phyloP scores from a whole-genome alignment of 2,797 vertebrate genomes.

The Clarias pachynema region DNA sequence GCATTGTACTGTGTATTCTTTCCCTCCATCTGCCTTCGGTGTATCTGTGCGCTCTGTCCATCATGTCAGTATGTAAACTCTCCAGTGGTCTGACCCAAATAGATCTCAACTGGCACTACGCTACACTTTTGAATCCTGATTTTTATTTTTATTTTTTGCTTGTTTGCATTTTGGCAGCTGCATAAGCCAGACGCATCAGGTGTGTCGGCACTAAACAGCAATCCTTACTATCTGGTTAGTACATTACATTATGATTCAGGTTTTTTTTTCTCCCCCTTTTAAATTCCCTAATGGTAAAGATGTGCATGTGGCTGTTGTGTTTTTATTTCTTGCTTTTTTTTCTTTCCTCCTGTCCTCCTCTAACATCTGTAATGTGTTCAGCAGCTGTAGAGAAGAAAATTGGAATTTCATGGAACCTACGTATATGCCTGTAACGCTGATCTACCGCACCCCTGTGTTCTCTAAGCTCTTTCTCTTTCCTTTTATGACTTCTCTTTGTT shows the following conservation, averaged over 20 bases:
- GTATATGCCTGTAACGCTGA: conserved; percentile 66
- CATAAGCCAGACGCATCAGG: conserved; percentile 15
- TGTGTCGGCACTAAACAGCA: conserved; percentile 22
- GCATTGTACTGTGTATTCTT: not conserved
- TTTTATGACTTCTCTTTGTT: conserved; percentile 41
- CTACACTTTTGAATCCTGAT: not conserved
- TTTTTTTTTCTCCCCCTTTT: not conserved
- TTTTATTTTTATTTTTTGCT: not conserved
- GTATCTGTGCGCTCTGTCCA: not conserved
- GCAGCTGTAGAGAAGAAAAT: conserved; percentile 78
- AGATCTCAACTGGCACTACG: conserved; percentile 5
- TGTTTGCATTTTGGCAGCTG: conserved; percentile 8
- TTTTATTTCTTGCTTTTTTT: conserved; percentile 28
- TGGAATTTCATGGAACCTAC: conserved; percentile 67
- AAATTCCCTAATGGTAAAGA: conserved; percentile 5
- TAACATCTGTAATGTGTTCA: conserved; percentile 74
- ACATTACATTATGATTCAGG: conserved; percentile 12
- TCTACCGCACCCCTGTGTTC: conserved; percentile 56
- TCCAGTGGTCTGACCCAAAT: conserved; percentile 38
- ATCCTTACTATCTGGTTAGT: conserved; percentile 20
- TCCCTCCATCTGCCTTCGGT: not conserved
- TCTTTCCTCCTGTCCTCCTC: conserved; percentile 38
- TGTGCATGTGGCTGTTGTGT: conserved; percentile 19
- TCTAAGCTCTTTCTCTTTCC: not conserved
- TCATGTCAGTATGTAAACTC: not conserved